Evolutionary conservation across 2,113 vertebrate genomes (phyloP), one percentile per base, ranked within the genome.

Genomic region (Panthera uncia): DNA sequence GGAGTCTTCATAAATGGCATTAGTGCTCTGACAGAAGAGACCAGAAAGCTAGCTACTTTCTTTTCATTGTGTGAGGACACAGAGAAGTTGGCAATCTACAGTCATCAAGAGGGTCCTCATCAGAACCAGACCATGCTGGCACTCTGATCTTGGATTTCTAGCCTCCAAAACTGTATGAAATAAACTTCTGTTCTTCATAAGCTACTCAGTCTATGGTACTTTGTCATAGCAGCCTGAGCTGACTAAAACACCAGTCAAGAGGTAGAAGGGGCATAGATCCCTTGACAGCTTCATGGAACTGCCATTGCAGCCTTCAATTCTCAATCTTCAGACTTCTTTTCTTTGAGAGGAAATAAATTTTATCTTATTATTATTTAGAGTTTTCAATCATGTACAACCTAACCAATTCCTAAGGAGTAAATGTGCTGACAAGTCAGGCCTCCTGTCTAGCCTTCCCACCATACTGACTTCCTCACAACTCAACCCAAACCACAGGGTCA

Each of bases 291-390:
- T 88, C 73, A 88, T 31, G 33, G 27, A 90, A 79, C 48, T 79
- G 80, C 74, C 36, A 33, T 18, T 65, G 81, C 61, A 52, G 65
- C 29, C 36, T 5, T 71, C 27, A 36, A 92, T 41, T 94, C 74
- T 90, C 68, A 85, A 86, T 29, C 5, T 80, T 68, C 71, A 45
- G 31, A 86, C 19, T 89, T 89, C 31, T 81, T 92, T 76, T 31
- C 45, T 48, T 94, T 92, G 82, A 78, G 45, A 86, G 50, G 48
- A 92, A 95, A 85, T 33, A 69, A 61, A 83, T n/a, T 61, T 81
- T 52, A 71, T 61, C 45, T 48, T 90, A n/a, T 41, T 74, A 83
- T 63, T 79, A 45, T 31, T 84, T 48, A 50, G 69, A 31, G 23
- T 52, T 50, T 94, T 65, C 61, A 61, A 31, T 78, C 76, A 50